Conservation (phyloP, 2,113 vertebrate genomes). For the Tachysurus fulvidraco region DNA sequence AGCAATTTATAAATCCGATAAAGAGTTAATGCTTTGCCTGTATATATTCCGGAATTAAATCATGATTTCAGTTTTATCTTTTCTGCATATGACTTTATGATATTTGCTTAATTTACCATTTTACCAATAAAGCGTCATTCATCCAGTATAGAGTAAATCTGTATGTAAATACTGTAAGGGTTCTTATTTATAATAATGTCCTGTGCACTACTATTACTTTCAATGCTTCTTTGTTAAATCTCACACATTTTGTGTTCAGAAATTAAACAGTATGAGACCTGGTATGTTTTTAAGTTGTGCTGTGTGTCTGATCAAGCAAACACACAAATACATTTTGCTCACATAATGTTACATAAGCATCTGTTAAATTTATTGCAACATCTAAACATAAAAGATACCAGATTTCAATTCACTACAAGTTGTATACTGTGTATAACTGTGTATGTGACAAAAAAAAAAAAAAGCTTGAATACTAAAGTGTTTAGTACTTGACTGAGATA, state of each 20-base stretch:
- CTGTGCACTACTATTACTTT: neutral
- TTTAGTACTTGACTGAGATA: too few relatives aligned
- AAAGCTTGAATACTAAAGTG: neutral
- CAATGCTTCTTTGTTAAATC: neutral
- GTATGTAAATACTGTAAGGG: neutral
- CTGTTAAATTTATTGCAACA: neutral
- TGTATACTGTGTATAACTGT: too few relatives aligned
- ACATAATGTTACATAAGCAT: neutral
- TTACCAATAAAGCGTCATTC: too few relatives aligned
- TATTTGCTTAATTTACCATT: neutral
- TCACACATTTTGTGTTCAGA: neutral
- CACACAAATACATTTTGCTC: neutral
- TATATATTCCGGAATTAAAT: neutral
- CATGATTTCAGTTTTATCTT: too few relatives aligned
- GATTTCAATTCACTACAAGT: too few relatives aligned
- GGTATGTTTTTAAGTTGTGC: neutral
- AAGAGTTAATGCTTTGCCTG: neutral
- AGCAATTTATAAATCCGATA: neutral
- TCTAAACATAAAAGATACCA: too few relatives aligned
- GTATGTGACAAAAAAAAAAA: too few relatives aligned
- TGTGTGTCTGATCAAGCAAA: neutral
- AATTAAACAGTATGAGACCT: neutral
- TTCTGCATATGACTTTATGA: neutral
- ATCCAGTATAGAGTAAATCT: neutral
- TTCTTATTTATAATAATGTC: neutral